Percentiles rank a stretch among this genome's conserved stretches.
Evolutionary conservation across 2,888 invertebrate species (phyloP).

Genomic region (Phaonia tiefii): DNA sequence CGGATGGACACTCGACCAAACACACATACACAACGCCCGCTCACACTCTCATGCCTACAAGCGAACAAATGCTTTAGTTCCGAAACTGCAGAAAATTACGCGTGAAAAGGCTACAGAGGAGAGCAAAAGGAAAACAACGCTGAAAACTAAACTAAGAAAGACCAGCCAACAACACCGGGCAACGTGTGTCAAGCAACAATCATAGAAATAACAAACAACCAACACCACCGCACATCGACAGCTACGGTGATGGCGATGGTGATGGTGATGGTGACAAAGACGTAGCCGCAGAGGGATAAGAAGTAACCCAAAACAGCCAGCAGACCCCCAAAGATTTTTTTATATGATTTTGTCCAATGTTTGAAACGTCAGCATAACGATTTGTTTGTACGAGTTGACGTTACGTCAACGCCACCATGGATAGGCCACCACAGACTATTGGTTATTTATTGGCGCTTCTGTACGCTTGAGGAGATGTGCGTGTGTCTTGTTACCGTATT

Average conservation of each 20-base stretch:
- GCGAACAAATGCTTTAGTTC: constrained; percentile 55
- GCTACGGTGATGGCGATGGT: no score
- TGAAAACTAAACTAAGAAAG: constrained; percentile 32
- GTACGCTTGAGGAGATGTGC: neutral
- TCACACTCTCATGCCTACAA: neutral
- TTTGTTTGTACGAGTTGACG: constrained; percentile 33
- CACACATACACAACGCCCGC: neutral
- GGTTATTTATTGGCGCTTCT: constrained; percentile 4
- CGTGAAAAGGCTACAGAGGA: constrained; percentile 60
- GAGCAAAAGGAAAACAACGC: constrained; percentile 34
- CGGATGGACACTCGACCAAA: constrained; percentile 15
- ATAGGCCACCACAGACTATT: constrained; percentile 24
- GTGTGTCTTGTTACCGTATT: neutral
- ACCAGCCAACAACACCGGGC: neutral
- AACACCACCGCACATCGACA: constrained; percentile 21
- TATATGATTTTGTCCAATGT: constrained; percentile 68
- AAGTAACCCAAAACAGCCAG: no score
- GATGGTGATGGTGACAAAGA: neutral
- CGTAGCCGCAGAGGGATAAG: neutral
- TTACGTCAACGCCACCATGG: constrained; percentile 43
- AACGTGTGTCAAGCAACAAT: neutral
- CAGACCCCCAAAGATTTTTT: no score
- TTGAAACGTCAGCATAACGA: constrained; percentile 46
- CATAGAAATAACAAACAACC: neutral
- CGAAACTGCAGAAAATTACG: constrained; percentile 66